Evolutionary conservation across 1,140 invertebrate genomes (phyloP), one percentile per base, ranked within the genome.

Genomic region (Drosophila yakuba): DNA sequence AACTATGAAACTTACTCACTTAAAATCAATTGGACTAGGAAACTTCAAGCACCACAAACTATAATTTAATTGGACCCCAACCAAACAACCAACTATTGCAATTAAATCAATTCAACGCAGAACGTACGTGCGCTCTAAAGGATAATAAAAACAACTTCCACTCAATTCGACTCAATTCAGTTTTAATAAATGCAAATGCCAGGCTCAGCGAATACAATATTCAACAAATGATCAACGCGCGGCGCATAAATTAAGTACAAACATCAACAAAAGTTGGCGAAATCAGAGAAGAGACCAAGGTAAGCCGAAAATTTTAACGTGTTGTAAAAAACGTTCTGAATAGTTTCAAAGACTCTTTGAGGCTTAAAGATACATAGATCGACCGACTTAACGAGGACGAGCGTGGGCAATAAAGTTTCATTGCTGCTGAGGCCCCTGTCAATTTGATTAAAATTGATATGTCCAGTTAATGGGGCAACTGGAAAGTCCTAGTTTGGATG

Each of bases 51-150:
- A 20, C 17, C 14, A 15, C 25, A 51, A 32, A 20, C 39, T 45
- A 47, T 66, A 36, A 51, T 38, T 57, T 10, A 71, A 61, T 55
- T 4, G 12, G 17, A 20, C 25, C 41, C 63, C 8, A 14, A 36
- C 36, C 36, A 23, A n/a, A 47, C 35, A 43, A 52, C 2, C 38
- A 43, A 43, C 43, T 51, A 52, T 35, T 35, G 43, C 35, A 44
- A 61, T 39, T 44, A 56, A 72, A 73, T 41, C 45, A 44, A 58
- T 28, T 69, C 50, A 72, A 79, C 64, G 72, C 60, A 74, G 74
- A 80, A 86, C 78, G 78, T 81, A 63, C 68, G 82, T 62, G 81
- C 56, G 74, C 74, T 75, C 52, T 85, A 41, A 67, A 17, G 25
- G 15, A 57, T 47, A 48, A n/a, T 47, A n/a, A 47, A 47, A 51